Evolutionary conservation across 2,888 invertebrate species (phyloP), one percentile per base, ranked within the genome.

Genomic region (Cerceris ruficornis): DNA sequence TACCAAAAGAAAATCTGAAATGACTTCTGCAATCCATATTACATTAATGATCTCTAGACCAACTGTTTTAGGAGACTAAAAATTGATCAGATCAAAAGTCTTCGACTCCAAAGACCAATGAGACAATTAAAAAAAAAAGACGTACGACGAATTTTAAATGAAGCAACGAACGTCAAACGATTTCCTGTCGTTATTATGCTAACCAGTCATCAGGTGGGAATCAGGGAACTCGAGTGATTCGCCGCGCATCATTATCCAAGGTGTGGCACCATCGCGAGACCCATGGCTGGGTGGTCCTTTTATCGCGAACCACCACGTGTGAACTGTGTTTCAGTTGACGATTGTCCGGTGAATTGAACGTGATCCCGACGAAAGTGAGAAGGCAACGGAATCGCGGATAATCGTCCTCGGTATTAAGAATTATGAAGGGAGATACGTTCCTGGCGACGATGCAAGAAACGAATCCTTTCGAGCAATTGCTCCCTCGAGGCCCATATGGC

Each of bases 211-310:
- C 90, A 87, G 82, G 80, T 76, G 83, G 82, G 85, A 86, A 84
- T 89, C 87, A 86, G 86, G 83, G 82, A 86, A 90, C 86, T 83
- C 84, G 77, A 70, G 69, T 72, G 86, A 89, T 90, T 90, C 87
- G 90, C 81, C 77, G 80, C 87, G 90, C 89, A 83, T 88, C 86
- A 90, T 90, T 90, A 90, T 87, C 81, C 90, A 87, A 90, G 90
- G 90, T 90, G 90, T 90, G 90, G 89, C 89, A 83, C 83, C 77
- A 82, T 72, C 82, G 80, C 81, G 83, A 81, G 81, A 81, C 84
- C 83, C 86, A 82, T 87, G 65, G 69, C 75, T 84, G 89, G 90
- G 90, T 90, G 90, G 90, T 90, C 90, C 87, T 69, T 64, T 43
- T 74, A 71, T 73, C 82, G 65, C 69, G 61, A 83, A 77, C 76